Conservation (phyloP, 2,888 invertebrate species). For the Hyppa rectilinea region DNA sequence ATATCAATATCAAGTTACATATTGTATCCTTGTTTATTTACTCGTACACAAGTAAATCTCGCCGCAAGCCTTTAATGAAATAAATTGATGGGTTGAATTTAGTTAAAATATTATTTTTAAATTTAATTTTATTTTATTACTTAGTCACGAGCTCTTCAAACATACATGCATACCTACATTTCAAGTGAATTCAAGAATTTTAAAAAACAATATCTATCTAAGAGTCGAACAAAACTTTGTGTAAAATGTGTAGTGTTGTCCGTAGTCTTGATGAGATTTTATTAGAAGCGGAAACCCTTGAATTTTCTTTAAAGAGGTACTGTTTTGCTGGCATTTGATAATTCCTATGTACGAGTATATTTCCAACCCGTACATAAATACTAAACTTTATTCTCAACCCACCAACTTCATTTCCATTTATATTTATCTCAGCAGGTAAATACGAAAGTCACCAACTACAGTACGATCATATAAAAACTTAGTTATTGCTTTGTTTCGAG, state of each 20-base stretch:
- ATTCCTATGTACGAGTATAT: conserved; percentile 27
- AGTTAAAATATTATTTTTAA: too few relatives aligned
- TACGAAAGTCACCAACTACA: conserved; percentile 25
- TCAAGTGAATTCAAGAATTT: too few relatives aligned
- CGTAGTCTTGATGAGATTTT: background rate
- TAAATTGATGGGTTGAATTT: too few relatives aligned
- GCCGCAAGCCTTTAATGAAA: too few relatives aligned
- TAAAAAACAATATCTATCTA: background rate
- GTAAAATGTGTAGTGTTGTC: background rate
- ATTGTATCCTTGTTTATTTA: too few relatives aligned
- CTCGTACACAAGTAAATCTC: too few relatives aligned
- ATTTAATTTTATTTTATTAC: too few relatives aligned
- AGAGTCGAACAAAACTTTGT: background rate
- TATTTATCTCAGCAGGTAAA: conserved; percentile 11
- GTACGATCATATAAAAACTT: conserved; percentile 41
- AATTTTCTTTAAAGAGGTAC: conserved; percentile 2
- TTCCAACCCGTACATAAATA: conserved; percentile 5
- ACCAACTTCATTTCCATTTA: conserved; percentile 31
- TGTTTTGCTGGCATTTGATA: background rate
- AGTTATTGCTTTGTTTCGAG: conserved; percentile 37
- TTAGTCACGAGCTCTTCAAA: too few relatives aligned
- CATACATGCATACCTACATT: too few relatives aligned
- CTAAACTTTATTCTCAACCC: conserved; percentile 5
- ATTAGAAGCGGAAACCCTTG: background rate
- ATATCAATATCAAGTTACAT: too few relatives aligned